These are phyloP conservation scores for Bos taurus DNA, from an alignment of 2,113 vertebrate genomes.

Conservation along the genomic window ARS-UCD2.0 NC_037352.1:34196501-34197000, in stretches of 20 bases:
- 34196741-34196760: neutral
- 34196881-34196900: neutral
- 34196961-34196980: neutral
- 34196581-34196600: neutral
- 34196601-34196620: neutral
- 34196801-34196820: neutral
- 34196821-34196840: neutral
- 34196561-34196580: neutral
- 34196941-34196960: neutral
- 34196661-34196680: neutral
- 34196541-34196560: neutral
- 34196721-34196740: neutral
- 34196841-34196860: neutral
- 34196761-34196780: neutral
- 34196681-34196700: neutral
- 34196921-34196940: neutral
- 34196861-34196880: neutral
- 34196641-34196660: neutral
- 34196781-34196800: neutral
- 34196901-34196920: neutral
- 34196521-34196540: neutral
- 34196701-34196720: rapidly evolving
- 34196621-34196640: neutral
- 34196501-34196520: neutral
- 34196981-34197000: neutral